Evolutionary conservation across 2,113 vertebrate species (phyloP).

Genomic region (Entelurus aequoreus): DNA sequence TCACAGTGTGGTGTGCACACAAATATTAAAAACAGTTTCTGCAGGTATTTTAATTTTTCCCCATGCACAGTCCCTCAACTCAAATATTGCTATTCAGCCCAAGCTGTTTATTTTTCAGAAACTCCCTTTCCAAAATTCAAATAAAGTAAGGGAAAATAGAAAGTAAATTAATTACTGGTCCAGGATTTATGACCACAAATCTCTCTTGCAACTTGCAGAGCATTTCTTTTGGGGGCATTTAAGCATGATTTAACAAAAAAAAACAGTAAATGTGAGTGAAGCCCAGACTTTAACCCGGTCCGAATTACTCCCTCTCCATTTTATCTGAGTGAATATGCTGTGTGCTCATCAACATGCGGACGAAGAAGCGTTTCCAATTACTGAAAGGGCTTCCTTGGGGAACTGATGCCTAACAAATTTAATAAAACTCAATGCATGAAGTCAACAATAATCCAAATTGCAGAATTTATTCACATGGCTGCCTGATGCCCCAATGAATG

Average conservation of each 20-base stretch:
- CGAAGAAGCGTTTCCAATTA: no score
- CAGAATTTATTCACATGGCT: slow-evolving; percentile 38
- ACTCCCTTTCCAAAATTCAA: no score
- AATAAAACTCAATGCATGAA: slow-evolving; percentile 42
- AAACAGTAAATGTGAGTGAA: slow-evolving; percentile 57
- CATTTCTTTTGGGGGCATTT: slow-evolving; percentile 35
- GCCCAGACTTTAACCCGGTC: slow-evolving; percentile 25
- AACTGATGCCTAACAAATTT: slow-evolving; percentile 33
- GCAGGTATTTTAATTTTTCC: no score
- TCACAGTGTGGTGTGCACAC: no score
- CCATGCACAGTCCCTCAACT: no score
- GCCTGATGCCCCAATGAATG: not conserved
- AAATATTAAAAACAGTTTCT: no score
- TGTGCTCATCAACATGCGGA: slow-evolving; percentile 29
- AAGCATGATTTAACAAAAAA: slow-evolving; percentile 48
- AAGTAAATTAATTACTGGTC: no score
- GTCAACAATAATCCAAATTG: slow-evolving; percentile 29
- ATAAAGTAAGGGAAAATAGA: no score
- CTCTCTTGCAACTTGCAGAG: no score
- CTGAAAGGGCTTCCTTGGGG: slow-evolving; percentile 28
- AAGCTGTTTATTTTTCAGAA: no score
- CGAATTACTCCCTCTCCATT: slow-evolving; percentile 8
- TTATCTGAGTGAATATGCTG: slow-evolving; percentile 1
- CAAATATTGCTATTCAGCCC: no score
- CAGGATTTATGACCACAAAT: no score